Evolutionary conservation across 2,797 vertebrate genomes (phyloP).

Genomic region (Ataeniobius toweri): DNA sequence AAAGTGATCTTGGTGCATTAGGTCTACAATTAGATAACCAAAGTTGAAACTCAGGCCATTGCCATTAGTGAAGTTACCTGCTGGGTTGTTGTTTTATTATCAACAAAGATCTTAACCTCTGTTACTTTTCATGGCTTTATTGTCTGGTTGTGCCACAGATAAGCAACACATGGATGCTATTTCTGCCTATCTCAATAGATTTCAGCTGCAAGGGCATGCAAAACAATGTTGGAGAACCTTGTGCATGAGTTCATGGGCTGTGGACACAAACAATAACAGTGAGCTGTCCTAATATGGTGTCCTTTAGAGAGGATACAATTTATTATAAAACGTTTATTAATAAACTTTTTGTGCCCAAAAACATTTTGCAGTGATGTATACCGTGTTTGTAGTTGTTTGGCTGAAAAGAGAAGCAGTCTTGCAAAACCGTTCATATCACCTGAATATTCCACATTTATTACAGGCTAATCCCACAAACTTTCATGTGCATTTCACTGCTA

Average conservation of each 20-base stretch:
- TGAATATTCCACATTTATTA: neutral
- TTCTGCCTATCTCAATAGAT: constrained; percentile 42
- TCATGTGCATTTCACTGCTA: neutral
- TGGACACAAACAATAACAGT: neutral
- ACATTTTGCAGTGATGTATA: constrained; percentile 8
- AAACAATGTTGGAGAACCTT: constrained; percentile 18
- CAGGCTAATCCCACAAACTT: neutral
- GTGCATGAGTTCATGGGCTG: constrained; percentile 9
- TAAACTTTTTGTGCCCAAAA: constrained; percentile 4
- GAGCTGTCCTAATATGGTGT: constrained; percentile 10
- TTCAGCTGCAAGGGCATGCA: constrained; percentile 31
- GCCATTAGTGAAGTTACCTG: constrained; percentile 31
- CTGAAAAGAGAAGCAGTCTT: neutral
- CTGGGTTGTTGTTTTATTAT: constrained; percentile 37
- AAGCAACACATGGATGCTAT: constrained; percentile 62
- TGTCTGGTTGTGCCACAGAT: constrained; percentile 47
- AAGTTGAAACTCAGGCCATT: constrained; percentile 37
- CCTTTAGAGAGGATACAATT: neutral
- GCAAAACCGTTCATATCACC: too few species aligned
- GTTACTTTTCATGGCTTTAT: constrained; percentile 31
- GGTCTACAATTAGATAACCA: constrained; percentile 1
- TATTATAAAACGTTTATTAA: constrained; percentile 8
- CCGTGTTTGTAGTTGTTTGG: constrained; percentile 1
- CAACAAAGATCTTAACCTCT: constrained; percentile 44
- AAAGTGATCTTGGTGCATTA: constrained; percentile 17